phyloP scores from a whole-genome alignment of 2,113 vertebrate species.

The Brachionichthys hirsutus region DNA sequence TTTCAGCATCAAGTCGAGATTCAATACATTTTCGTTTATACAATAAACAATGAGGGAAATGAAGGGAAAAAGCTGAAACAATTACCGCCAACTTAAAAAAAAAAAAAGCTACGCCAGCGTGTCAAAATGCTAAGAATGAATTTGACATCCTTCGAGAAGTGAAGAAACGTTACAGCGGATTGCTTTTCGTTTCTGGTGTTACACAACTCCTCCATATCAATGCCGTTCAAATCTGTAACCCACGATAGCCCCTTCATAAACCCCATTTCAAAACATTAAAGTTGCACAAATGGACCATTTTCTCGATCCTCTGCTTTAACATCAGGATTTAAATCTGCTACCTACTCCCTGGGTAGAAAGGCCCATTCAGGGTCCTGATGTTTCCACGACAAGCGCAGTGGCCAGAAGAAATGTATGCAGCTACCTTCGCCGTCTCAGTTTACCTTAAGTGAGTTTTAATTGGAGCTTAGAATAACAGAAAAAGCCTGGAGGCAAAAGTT shows the following conservation, averaged over 20 bases:
- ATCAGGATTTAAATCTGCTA: constrained; percentile 46
- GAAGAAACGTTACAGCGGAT: constrained; percentile 1
- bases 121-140: not conserved
- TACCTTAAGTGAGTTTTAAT: constrained; percentile 38
- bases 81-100: not conserved
- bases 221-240: constrained; percentile 18
- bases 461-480: constrained; percentile 46
- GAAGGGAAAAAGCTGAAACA: not conserved
- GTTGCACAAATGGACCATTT: constrained; percentile 45
- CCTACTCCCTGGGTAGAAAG: constrained; percentile 21
- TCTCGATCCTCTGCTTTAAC: constrained; percentile 50
- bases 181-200: constrained; percentile 13
- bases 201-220: not conserved
- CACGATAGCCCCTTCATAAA: constrained; percentile 11
- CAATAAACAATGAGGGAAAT: constrained; percentile 11
- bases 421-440: constrained; percentile 5
- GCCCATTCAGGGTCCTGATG: constrained; percentile 40
- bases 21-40: constrained; percentile 16
- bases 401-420: not conserved
- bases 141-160: not conserved
- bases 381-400: not conserved
- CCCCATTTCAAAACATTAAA: constrained; percentile 10
- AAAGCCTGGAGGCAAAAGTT: not conserved
- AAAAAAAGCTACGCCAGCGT: not conserved
- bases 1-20: constrained; percentile 13